phyloP scores from a whole-genome alignment of 35 echinoderm and acorn worm genomes.

The Acanthaster planci region DNA sequence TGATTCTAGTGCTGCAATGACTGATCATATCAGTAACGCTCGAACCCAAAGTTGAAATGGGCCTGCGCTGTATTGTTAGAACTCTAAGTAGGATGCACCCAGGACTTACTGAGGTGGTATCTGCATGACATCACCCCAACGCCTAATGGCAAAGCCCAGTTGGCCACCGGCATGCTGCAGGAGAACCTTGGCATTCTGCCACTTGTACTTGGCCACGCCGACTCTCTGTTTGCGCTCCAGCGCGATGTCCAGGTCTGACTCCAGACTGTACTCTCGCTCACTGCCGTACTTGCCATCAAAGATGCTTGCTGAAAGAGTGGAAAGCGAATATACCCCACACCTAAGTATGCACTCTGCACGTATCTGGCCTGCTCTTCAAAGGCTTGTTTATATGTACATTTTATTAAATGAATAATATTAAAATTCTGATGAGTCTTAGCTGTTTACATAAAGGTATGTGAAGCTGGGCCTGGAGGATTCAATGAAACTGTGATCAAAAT shows the following conservation, averaged over 20 bases:
- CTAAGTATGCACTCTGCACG: too few species aligned
- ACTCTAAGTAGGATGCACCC: not conserved
- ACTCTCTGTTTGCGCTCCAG: conserved; percentile 86
- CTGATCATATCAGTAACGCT: too few species aligned
- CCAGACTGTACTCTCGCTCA: conserved; percentile 81
- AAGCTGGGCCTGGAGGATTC: too few species aligned
- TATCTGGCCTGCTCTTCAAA: too few species aligned
- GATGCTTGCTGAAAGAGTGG: conserved; percentile 57
- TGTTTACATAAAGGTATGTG: too few species aligned
- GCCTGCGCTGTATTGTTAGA: too few species aligned
- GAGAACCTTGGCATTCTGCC: conserved; percentile 76
- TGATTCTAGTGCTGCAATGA: too few species aligned
- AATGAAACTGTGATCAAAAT: too few species aligned
- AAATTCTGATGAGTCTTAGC: too few species aligned
- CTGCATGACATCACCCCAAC: conserved; percentile 76
- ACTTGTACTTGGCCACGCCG: conserved; percentile 87
- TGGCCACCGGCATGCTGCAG: conserved; percentile 79
- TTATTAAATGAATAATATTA: too few species aligned
- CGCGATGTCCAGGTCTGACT: conserved; percentile 79
- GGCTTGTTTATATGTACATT: too few species aligned
- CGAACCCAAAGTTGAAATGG: too few species aligned
- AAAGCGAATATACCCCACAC: not conserved
- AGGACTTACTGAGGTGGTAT: conserved; percentile 61
- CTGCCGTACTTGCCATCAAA: conserved; percentile 99
- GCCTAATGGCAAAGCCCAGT: conserved; percentile 79